Evolutionary conservation across 2,113 vertebrate genomes (phyloP).

Genomic region (Pachyramphus minor): DNA sequence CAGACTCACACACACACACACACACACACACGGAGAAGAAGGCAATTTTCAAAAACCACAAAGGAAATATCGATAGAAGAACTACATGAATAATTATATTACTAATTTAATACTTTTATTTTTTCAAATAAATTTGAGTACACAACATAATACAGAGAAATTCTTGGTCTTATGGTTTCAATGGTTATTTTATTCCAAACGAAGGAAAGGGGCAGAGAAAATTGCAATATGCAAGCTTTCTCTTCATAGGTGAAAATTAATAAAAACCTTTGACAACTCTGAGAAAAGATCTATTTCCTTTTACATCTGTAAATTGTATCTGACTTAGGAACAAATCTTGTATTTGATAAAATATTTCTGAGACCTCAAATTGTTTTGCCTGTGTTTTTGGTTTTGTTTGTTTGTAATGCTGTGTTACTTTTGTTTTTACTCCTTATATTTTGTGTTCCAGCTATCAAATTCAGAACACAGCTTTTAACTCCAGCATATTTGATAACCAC

Average conservation of each 20-base stretch:
- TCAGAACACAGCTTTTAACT: background rate
- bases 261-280: background rate
- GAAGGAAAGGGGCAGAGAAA: background rate
- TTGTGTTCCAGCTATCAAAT: background rate
- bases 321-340: background rate
- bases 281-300: background rate
- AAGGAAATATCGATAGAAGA: background rate
- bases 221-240: background rate
- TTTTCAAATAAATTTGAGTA: background rate
- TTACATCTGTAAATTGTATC: background rate
- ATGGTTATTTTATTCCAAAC: background rate
- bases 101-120: background rate
- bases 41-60: background rate
- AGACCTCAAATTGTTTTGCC: background rate
- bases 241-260: background rate
- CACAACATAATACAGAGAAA: background rate
- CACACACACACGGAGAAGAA: background rate
- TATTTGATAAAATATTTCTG: background rate
- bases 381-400: fast-evolving
- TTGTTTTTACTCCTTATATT: background rate
- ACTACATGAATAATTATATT: fast-evolving
- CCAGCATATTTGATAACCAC: background rate
- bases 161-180: background rate
- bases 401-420: background rate
- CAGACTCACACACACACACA: background rate